Base-by-base conservation (phyloP, 2,888 invertebrate species). In the Mimumesa dahlbomi region DNA sequence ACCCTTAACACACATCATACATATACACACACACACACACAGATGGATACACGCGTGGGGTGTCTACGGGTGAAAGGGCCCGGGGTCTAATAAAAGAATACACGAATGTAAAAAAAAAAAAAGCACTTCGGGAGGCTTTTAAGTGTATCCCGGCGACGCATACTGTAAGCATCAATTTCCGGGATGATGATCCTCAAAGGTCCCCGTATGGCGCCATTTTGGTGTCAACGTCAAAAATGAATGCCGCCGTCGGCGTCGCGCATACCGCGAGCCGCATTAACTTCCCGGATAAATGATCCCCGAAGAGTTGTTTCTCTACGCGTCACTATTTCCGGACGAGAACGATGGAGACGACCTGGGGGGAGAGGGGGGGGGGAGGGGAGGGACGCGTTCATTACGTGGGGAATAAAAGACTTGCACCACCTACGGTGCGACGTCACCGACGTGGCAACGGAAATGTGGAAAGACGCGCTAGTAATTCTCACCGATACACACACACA, bases 231-330 rank as follows among this genome's bases (percentile, higher is more conserved):
- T 72, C 71, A 69, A 77, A 73, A 61, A 48, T n/a, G n/a, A n/a
- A n/a, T n/a, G n/a, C n/a, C n/a, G n/a, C n/a, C n/a, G 19, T 54
- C 73, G 68, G 67, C 42, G 50, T 45, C 74, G 52, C 57, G 71
- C 70, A 70, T 77, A 80, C 73, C 63, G 25, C 53, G 58, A 45
- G n/a, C 73, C 58, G 74, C 81, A 77, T 84, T 83, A 82, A 83
- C 71, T 74, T 53, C 59, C 43, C 71, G 81, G 57, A 84, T 84
- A 84, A 84, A 84, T 76, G 81, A 82, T 78, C 75, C 70, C 61
- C 67, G 62, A 73, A 75, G 64, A 64, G 71, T 62, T 45, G 70
- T 61, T 58, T 67, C 69, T 43, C 68, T 68, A 59, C 64, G 69
- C 16, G 40, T 54, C 56, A 74, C 77, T 78, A 81, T 82, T 82